Percentiles rank a stretch among this genome's conserved stretches.
Conservation (phyloP, 2,113 vertebrate genomes). For the Oreamnos americanus region DNA sequence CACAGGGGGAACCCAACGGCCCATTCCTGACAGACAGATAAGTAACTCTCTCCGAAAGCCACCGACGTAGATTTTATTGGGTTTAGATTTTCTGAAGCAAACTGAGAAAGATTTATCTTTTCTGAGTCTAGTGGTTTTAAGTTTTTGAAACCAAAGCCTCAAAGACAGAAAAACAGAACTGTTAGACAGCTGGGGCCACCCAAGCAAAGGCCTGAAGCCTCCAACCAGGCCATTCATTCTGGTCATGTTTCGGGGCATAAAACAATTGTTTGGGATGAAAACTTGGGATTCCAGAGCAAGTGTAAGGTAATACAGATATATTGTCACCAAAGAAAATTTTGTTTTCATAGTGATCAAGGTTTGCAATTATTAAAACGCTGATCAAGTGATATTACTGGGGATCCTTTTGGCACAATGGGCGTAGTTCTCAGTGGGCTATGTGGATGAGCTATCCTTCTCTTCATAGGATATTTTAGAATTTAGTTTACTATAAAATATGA, state of each 20-base stretch:
- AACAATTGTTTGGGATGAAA: constrained; percentile 18
- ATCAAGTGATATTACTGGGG: background rate
- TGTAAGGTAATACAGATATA: constrained; percentile 36
- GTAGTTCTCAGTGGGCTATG: background rate
- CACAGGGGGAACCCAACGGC: background rate
- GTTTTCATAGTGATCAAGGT: background rate
- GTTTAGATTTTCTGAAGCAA: constrained; percentile 68
- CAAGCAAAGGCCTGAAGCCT: constrained; percentile 20
- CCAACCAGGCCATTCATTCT: constrained; percentile 24
- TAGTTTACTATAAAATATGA: constrained; percentile 48
- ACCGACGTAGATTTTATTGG: constrained; percentile 52
- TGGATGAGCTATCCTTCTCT: constrained; percentile 32
- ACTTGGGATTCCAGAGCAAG: constrained; percentile 2
- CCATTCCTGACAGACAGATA: background rate
- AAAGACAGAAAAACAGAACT: constrained; percentile 53
- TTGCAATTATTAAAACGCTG: constrained; percentile 22
- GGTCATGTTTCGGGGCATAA: background rate
- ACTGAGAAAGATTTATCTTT: constrained; percentile 62
- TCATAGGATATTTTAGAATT: constrained; percentile 3
- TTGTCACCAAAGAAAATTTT: constrained; percentile 1
- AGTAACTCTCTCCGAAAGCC: constrained; percentile 38
- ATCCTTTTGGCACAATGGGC: background rate
- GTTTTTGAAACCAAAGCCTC: constrained; percentile 66
- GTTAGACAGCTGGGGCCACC: constrained; percentile 41
- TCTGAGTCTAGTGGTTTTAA: constrained; percentile 58